Conservation (phyloP, 2,113 vertebrate species). For the Heterotilapia buettikoferi region DNA sequence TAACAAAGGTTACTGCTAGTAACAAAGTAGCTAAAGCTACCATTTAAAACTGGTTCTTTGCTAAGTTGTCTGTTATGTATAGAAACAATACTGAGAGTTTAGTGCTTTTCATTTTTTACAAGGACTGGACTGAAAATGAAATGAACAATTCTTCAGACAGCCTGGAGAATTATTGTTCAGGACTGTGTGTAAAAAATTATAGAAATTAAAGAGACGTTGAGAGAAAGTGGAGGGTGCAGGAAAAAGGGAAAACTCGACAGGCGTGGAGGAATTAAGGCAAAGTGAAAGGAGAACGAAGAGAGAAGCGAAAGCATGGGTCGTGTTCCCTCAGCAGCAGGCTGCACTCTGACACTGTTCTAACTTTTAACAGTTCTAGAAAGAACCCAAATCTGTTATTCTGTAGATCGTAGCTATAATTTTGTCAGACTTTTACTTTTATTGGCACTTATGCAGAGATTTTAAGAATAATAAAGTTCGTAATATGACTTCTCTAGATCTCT, state of each 20-base stretch:
- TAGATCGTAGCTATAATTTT: background rate
- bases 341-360: background rate
- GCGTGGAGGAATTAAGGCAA: background rate
- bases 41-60: background rate
- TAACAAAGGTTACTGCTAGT: background rate
- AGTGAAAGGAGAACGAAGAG: background rate
- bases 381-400: background rate
- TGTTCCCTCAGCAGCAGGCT: background rate
- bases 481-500: background rate
- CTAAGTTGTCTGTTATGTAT: background rate
- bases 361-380: background rate
- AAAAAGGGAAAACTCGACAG: background rate
- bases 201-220: background rate
- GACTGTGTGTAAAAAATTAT: background rate
- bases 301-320: background rate
- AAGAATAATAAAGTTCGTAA: background rate
- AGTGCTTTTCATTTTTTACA: background rate
- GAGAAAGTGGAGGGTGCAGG: background rate
- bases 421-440: background rate
- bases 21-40: background rate
- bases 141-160: background rate
- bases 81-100: background rate
- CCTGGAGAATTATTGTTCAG: background rate
- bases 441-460: background rate
- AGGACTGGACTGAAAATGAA: background rate